Evolutionary conservation across 2,888 invertebrate genomes (phyloP), one percentile per base, ranked within the genome.

Genomic region (Tetragonula carbonaria): DNA sequence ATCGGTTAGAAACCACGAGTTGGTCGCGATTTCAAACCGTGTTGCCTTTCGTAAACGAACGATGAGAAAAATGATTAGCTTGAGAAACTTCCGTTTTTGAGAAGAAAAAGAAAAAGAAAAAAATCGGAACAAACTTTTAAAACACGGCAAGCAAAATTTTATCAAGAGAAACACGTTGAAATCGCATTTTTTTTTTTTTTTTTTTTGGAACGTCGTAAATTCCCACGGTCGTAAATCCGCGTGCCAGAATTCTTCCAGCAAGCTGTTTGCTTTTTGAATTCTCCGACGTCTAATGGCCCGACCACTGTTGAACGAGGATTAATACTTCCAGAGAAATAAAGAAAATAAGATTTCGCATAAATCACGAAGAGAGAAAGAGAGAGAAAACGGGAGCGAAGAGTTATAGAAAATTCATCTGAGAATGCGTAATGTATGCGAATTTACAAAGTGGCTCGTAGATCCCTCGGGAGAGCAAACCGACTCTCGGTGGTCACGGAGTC

Each of bases 381-480:
- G 6, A 28, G 28, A 6, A 1, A 14, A 16, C 23, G 23, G 23
- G 14, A 14, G 5, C 59, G 16, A 3, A 14, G 59, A 28, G 6
- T 45, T 45, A 45, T 45, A 45, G 45, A 45, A 45, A 45, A 45
- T 45, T 45, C 45, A 45, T 45, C 8, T 45, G 45, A 45, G 45
- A 45, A 8, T 11, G 45, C 28, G 18, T n/a, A 13, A 38, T 0
- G n/a, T 4, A 16, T 1, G 33, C 28, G 66, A 78, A 67, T 78
- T 66, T 67, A 67, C 78, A 59, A 38, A 23, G 51, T 57, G 65
- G 59, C 57, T 50, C 4, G 13, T 8, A 55, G 73, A 63, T 18
- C n/a, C 51, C 33, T 50, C 16, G 16, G 8, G 45, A 21, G 45
- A 21, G 16, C 16, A 16, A 16, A 57, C 21, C 21, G 23, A 4